Conservation (phyloP, 2,888 invertebrate species). For the Melolontha melolontha region DNA sequence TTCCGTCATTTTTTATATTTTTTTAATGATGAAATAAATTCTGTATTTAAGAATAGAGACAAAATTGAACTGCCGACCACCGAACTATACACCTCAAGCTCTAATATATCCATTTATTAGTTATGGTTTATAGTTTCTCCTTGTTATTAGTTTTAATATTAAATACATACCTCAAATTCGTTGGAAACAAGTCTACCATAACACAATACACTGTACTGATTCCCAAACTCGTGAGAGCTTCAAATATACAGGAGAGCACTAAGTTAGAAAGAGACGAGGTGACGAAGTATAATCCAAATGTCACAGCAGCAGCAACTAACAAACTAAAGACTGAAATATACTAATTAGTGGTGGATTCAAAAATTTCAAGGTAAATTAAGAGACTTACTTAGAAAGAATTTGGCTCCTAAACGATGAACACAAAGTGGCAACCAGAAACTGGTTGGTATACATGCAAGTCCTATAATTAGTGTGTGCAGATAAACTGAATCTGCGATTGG, state of each 20-base stretch:
- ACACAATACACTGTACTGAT: conserved; percentile 86
- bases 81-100: too few relatives aligned
- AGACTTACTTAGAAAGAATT: conserved; percentile 83
- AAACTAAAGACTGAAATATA: conserved; percentile 76
- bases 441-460: conserved; percentile 83
- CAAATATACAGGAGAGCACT: conserved; percentile 81
- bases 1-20: too few relatives aligned
- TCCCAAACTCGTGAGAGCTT: conserved; percentile 82
- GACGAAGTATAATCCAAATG: conserved; percentile 81
- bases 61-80: too few relatives aligned
- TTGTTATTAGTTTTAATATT: too few relatives aligned
- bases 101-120: too few relatives aligned
- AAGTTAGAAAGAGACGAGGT: conserved; percentile 78
- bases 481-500: conserved; percentile 77
- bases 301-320: conserved; percentile 78
- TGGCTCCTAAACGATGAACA: conserved; percentile 83
- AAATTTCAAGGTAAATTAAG: neutral
- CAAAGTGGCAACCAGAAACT: conserved; percentile 83
- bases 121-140: too few relatives aligned
- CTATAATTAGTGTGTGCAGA: conserved; percentile 82
- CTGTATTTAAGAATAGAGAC: too few relatives aligned
- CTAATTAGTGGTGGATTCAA: conserved; percentile 2
- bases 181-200: conserved; percentile 85
- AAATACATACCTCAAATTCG: conserved; percentile 80
- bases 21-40: too few relatives aligned